phyloP scores from a whole-genome alignment of 2,888 invertebrate genomes.

The Antitype chi region DNA sequence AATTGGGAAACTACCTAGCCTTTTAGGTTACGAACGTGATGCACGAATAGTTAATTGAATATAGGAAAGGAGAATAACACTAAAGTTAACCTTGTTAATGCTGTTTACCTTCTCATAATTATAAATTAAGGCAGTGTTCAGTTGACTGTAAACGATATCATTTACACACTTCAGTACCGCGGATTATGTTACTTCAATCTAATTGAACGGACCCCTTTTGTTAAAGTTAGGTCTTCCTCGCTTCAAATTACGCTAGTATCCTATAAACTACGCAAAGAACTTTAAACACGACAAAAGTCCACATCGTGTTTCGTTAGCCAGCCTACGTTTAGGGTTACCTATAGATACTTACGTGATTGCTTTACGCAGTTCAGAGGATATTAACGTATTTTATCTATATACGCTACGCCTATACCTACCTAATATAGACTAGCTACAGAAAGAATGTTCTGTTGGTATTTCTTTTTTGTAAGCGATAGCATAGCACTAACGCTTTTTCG shows the following conservation, averaged over 20 bases:
- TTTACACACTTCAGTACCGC: slow-evolving; percentile 50
- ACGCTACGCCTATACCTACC: too few relatives aligned
- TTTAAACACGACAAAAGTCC: neutral
- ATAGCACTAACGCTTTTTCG: slow-evolving; percentile 12
- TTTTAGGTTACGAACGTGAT: neutral
- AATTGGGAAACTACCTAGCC: neutral
- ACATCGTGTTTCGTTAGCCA: neutral
- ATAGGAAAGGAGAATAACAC: neutral
- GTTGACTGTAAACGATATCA: slow-evolving; percentile 49
- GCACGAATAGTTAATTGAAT: neutral
- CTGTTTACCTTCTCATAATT: neutral
- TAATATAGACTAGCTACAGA: neutral
- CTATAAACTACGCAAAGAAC: slow-evolving; percentile 9
- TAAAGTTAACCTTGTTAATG: neutral
- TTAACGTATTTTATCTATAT: slow-evolving; percentile 21
- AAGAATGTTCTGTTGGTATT: neutral
- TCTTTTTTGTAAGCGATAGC: slow-evolving; percentile 13
- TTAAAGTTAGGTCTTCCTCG: slow-evolving; percentile 41
- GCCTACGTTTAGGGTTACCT: neutral
- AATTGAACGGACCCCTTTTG: slow-evolving; percentile 49
- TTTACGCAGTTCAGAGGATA: slow-evolving; percentile 2
- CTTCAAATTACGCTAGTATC: slow-evolving; percentile 25
- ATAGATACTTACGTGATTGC: neutral
- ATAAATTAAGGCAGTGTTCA: slow-evolving; percentile 4
- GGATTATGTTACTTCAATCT: slow-evolving; percentile 54